Evolutionary conservation across 2,113 vertebrate genomes (phyloP), one percentile per base, ranked within the genome.

Genomic region (Dasyurus viverrinus): DNA sequence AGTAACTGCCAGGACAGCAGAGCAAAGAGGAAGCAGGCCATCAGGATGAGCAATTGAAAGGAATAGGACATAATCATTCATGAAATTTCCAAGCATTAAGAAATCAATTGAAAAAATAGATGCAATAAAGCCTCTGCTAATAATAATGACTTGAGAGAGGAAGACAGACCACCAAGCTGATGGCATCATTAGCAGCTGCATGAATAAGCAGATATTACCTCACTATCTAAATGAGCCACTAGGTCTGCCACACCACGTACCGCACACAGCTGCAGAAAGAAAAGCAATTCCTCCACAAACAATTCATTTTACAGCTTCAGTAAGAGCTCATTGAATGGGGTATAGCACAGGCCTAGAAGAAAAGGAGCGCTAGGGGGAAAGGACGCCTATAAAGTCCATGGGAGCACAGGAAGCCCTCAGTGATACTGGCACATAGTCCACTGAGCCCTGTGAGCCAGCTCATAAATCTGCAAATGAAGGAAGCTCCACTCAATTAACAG

Each of bases 241-340:
- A 84, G 36, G 53, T 76, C 47, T 27, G 12, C 53, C 68, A 91
- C n/a, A 30, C 47, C 55, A 50, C 47, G 24, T 23, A 26, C 52
- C 54, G 89, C n/a, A 22, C 93, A 94, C 95, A 95, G 84, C 23
- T 54, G 36, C 54, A 89, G 94, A 89, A 53, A 54, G 68, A 92
- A 84, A 96, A 94, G 42, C 53, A 93, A 95, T 25, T 53, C 0
- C 89, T 47, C 53, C 53, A 53, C 10, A 16, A n/a, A 48, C 0
- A 3, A 91, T 54, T 90, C 92, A 52, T 46, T 68, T n/a, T n/a
- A 76, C 24, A 53, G 50, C 27, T 24, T 48, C 8, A 90, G 36
- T 53, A 91, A 25, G 68, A 53, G 52, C 48, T 23, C 68, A 25
- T 2, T 50, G 16, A 24, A 84, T 42, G n/a, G 68, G 16, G n/a